Evolutionary conservation across 1,140 invertebrate species (phyloP).

Genomic region (Drosophila kepulauana): DNA sequence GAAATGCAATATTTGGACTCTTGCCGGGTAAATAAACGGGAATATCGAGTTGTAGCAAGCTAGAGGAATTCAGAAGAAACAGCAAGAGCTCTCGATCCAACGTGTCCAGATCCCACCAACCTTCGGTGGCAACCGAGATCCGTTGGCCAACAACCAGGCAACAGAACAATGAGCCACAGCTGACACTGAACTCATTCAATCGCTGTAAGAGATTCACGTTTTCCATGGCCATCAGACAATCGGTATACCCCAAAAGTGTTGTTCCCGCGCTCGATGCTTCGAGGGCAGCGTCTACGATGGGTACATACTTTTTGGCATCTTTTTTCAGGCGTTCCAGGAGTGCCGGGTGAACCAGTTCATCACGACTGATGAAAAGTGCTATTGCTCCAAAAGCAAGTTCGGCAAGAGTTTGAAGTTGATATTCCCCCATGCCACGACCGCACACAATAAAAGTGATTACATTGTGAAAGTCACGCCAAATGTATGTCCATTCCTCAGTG

Average conservation of each 20-base stretch:
- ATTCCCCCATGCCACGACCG: slow-evolving; percentile 86
- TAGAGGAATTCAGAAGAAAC: slow-evolving; percentile 87
- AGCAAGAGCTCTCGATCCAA: slow-evolving; percentile 90
- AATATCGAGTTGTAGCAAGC: slow-evolving; percentile 88
- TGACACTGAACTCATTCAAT: slow-evolving; percentile 86
- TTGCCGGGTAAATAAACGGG: slow-evolving; percentile 92
- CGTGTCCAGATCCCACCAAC: slow-evolving; percentile 91
- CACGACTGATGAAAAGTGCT: slow-evolving; percentile 89
- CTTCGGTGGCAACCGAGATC: slow-evolving; percentile 90
- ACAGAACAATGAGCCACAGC: slow-evolving; percentile 91
- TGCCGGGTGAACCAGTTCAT: slow-evolving; percentile 87
- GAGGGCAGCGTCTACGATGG: slow-evolving; percentile 90
- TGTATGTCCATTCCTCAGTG: slow-evolving; percentile 89
- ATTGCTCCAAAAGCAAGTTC: slow-evolving; percentile 89
- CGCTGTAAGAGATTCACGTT: slow-evolving; percentile 88
- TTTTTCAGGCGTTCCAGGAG: slow-evolving; percentile 75
- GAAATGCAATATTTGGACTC: slow-evolving; percentile 87
- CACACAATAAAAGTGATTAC: slow-evolving; percentile 87
- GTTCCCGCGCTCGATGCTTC: slow-evolving; percentile 88
- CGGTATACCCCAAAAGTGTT: slow-evolving; percentile 87
- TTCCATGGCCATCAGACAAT: slow-evolving; percentile 88
- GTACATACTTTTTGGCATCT: slow-evolving; percentile 81
- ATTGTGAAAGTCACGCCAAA: slow-evolving; percentile 91
- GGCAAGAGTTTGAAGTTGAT: slow-evolving; percentile 87
- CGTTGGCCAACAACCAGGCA: slow-evolving; percentile 90